Base-by-base conservation (phyloP, 2,888 invertebrate species). In the Xestia rhomboidea region DNA sequence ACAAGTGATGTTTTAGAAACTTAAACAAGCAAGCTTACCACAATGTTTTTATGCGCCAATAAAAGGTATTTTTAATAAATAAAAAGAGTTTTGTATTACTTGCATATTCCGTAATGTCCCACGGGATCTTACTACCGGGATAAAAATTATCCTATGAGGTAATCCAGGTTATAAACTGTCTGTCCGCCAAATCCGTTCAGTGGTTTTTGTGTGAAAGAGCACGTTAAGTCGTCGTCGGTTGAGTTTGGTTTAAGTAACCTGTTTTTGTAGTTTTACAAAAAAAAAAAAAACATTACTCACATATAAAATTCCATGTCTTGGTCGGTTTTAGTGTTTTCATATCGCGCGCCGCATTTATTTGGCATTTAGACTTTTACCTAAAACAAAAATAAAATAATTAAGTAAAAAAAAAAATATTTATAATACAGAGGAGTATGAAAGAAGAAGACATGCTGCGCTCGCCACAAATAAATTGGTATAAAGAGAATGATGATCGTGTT, bases 331-430 rank as follows among this genome's bases (percentile, higher is more conserved):
- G 41, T 51, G 44, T 72, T 80, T 68, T 85, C 89, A 89, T 89
- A 79, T 84, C 89, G 77, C 75, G 79, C 15, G 30, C 73, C 41
- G 66, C 85, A 73, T 83, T 70, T 81, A 77, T 64, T 60, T 69
- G 81, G 71, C 89, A 87, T 88, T 78, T 86, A 86, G 64, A 68
- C 6, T 60, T 64, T 68, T 74, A 86, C 64, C 86, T 86, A n/a
- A 27, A 85, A 71, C 63, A 74, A 54, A 24, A 51, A 44, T 30
- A 15, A 62, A 27, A 66, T 0, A 2, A 10, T 60, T 63, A 5
- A 27, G 10, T n/a, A 1, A 51, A 10, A 10, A 49, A 7, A 38
- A 38, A 38, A 38, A 38, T n/a, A n/a, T n/a, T n/a, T n/a, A n/a
- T n/a, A n/a, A n/a, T n/a, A n/a, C n/a, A n/a, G n/a, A 8, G 41